These are phyloP conservation scores for Torymus tubicola DNA, from an alignment of 2,888 invertebrate genomes.

Conservation along the genomic window DNA sequence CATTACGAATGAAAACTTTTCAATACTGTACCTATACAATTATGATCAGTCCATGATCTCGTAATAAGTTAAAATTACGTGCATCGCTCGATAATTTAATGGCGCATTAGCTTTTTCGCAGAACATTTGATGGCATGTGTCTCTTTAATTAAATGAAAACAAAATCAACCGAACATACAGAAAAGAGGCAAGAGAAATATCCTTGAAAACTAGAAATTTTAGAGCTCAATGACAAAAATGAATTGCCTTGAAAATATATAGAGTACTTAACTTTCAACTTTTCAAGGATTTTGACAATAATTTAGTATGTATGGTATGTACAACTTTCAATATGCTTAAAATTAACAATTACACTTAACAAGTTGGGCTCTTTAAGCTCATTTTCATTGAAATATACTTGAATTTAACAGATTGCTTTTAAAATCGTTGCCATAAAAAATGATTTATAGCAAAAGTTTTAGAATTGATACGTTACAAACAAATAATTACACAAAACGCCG, in stretches of 20 bases:
- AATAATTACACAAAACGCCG: conserved; percentile 26
- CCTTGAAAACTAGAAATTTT: conserved; percentile 61
- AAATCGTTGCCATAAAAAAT: conserved; percentile 43
- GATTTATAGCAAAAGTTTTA: conserved; percentile 45
- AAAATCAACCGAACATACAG: conserved; percentile 53
- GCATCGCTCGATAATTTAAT: conserved; percentile 59
- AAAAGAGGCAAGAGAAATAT: conserved; percentile 60
- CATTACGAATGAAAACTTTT: conserved; percentile 47
- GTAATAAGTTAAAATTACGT: conserved; percentile 67
- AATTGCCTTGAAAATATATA: conserved; percentile 60
- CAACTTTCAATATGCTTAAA: conserved; percentile 68
- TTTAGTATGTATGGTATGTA: conserved; percentile 69
- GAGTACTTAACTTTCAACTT: conserved; percentile 58
- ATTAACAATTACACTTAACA: conserved; percentile 64
- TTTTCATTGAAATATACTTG: conserved; percentile 36
- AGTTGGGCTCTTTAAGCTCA: conserved; percentile 57
- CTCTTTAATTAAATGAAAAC: conserved; percentile 53
- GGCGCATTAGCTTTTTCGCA: conserved; percentile 59
- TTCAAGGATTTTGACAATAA: conserved; percentile 66
- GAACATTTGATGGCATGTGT: conserved; percentile 61
- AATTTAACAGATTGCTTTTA: conserved; percentile 37
- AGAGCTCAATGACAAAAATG: conserved; percentile 50
- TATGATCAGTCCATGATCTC: conserved; percentile 67
- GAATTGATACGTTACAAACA: conserved; percentile 17
- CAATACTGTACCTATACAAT: conserved; percentile 62